A percentile compares a stretch with the other conserved stretches of the same genome.
Evolutionary conservation across 2,888 invertebrate species (phyloP).

Genomic region (Epirrita christyi): DNA sequence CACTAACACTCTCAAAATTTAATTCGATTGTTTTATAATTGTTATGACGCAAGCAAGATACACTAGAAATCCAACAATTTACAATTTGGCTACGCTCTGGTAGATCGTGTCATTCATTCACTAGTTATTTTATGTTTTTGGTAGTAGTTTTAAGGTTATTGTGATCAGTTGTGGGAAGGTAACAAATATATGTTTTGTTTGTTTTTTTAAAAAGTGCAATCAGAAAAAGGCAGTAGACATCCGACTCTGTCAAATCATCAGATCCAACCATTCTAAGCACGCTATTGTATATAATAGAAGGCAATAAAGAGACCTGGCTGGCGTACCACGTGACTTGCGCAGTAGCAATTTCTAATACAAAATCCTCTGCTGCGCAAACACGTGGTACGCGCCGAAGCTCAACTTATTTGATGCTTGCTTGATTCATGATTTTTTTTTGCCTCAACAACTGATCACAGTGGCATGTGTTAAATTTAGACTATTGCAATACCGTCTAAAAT

Average conservation of each 20-base stretch:
- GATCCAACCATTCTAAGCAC: neutral
- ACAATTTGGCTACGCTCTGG: slow-evolving; percentile 14
- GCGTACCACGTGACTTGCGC: too few relatives aligned
- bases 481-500: slow-evolving; percentile 32
- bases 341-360: too few relatives aligned
- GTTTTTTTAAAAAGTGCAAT: neutral
- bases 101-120: slow-evolving; percentile 28
- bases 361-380: too few relatives aligned
- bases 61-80: too few relatives aligned
- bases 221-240: neutral
- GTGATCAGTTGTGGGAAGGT: slow-evolving; percentile 11
- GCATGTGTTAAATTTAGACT: slow-evolving; percentile 10
- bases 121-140: slow-evolving; percentile 14
- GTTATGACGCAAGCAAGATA: too few relatives aligned
- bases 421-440: neutral
- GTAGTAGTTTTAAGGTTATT: slow-evolving; percentile 11
- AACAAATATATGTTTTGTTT: neutral
- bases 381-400: too few relatives aligned
- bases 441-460: slow-evolving; percentile 15
- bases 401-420: too few relatives aligned
- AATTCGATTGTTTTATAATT: too few relatives aligned
- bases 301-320: too few relatives aligned
- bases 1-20: too few relatives aligned
- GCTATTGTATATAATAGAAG: neutral
- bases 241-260: neutral